These are phyloP conservation scores for Hippocampus barbouri DNA, from an alignment of 2,113 vertebrate species.

Conservation along the genomic window DNA sequence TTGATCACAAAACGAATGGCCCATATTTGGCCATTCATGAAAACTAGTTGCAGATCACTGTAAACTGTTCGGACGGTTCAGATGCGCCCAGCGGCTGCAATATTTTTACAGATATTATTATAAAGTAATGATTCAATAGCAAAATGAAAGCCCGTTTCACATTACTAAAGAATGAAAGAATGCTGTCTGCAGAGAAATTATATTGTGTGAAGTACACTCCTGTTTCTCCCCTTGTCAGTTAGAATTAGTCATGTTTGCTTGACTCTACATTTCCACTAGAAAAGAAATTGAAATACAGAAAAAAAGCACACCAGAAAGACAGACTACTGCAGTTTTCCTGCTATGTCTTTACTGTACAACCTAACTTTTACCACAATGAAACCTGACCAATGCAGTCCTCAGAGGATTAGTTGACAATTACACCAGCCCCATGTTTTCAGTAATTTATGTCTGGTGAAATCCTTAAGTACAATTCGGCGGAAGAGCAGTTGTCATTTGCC, in stretches of 20 bases:
- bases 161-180: no score
- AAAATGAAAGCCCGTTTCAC: no score
- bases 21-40: no score
- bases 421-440: constrained; percentile 14
- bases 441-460: constrained; percentile 9
- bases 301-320: not conserved
- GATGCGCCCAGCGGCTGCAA: no score
- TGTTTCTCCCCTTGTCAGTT: not conserved
- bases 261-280: not conserved
- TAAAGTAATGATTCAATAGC: no score
- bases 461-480: constrained; percentile 16
- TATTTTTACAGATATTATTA: no score
- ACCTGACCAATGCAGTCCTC: constrained; percentile 3
- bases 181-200: not conserved
- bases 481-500: constrained; percentile 20
- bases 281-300: not conserved
- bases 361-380: not conserved
- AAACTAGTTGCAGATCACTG: no score
- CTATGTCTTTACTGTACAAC: not conserved
- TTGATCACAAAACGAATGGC: no score
- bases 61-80: no score
- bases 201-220: not conserved
- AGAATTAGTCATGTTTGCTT: not conserved
- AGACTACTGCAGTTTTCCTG: not conserved
- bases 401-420: not conserved